Evolutionary conservation across 30 jellyfish, hydroid and myxozoan genomes (phyloP).

Genomic region (Turritopsis dohrnii): DNA sequence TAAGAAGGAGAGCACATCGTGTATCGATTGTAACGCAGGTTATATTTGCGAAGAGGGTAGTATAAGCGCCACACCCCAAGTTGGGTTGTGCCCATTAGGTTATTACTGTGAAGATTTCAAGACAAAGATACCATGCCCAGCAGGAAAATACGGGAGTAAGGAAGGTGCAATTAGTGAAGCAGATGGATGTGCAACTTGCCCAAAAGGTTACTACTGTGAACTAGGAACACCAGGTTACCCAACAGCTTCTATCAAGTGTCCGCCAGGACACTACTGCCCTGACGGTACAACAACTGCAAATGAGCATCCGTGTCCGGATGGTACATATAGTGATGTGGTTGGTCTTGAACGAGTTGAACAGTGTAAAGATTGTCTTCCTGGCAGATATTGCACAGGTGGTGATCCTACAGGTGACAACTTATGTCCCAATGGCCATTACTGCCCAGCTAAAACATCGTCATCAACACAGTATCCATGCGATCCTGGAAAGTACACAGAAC

Average conservation of each 20-base stretch:
- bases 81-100: slow-evolving; percentile 85
- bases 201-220: slow-evolving; percentile 88
- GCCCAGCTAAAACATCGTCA: slow-evolving; percentile 70
- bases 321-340: slow-evolving; percentile 50
- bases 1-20: slow-evolving; percentile 55
- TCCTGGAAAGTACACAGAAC: slow-evolving; percentile 88
- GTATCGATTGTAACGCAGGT: slow-evolving; percentile 73
- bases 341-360: slow-evolving; percentile 80
- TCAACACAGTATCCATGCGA: slow-evolving; percentile 79
- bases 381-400: slow-evolving; percentile 90
- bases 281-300: slow-evolving; percentile 66
- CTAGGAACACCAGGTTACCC: slow-evolving; percentile 89
- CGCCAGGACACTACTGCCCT: slow-evolving; percentile 88
- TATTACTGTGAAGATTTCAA: slow-evolving; percentile 70
- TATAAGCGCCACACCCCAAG: slow-evolving; percentile 53
- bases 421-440: slow-evolving; percentile 98
- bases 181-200: slow-evolving; percentile 90
- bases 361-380: slow-evolving; percentile 72
- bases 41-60: slow-evolving; percentile 90
- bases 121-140: slow-evolving; percentile 65
- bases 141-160: slow-evolving; percentile 91
- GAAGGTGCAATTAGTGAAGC: slow-evolving; percentile 78
- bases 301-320: slow-evolving; percentile 82
- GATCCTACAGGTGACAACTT: slow-evolving; percentile 78
- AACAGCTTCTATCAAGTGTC: slow-evolving; percentile 59